Percentiles rank a stretch among this genome's conserved stretches.
These are phyloP conservation scores for Otis tarda DNA, from an alignment of 2,113 vertebrate genomes.

Conservation along the genomic window DNA sequence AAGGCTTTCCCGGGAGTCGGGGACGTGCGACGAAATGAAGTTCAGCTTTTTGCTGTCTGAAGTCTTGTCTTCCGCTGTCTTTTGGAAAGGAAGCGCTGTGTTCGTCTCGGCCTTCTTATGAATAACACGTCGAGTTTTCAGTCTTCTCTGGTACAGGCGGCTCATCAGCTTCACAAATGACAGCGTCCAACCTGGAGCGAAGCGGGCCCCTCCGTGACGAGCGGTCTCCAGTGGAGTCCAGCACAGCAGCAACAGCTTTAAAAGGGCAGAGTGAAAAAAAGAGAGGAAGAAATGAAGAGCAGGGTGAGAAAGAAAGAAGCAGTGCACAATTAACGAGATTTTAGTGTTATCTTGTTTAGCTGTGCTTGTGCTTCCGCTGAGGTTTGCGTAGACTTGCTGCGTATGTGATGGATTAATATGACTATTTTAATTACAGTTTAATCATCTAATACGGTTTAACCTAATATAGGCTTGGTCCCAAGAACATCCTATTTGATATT, in stretches of 20 bases:
- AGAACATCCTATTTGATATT: background rate
- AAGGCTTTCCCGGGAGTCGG: background rate
- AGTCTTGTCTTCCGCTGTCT: background rate
- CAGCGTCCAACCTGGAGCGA: background rate
- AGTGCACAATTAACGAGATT: background rate
- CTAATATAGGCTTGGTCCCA: background rate
- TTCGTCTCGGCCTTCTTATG: too few species aligned
- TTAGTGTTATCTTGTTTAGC: background rate
- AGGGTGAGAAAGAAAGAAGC: background rate
- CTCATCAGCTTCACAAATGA: rapidly evolving
- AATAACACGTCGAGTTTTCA: rapidly evolving
- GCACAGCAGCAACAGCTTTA: background rate
- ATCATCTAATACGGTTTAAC: background rate
- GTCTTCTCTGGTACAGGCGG: rapidly evolving
- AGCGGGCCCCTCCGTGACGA: background rate
- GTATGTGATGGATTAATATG: background rate
- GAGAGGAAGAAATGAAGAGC: too few species aligned
- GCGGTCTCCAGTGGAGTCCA: rapidly evolving
- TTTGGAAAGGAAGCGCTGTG: background rate
- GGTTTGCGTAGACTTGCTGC: background rate
- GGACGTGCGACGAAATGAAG: background rate
- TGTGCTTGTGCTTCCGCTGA: background rate
- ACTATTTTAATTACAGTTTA: background rate
- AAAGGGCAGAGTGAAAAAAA: background rate
- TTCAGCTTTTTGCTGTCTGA: background rate